These are phyloP conservation scores for Prietella phreatophila DNA, from an alignment of 2,113 vertebrate genomes.

Conservation along the genomic window DNA sequence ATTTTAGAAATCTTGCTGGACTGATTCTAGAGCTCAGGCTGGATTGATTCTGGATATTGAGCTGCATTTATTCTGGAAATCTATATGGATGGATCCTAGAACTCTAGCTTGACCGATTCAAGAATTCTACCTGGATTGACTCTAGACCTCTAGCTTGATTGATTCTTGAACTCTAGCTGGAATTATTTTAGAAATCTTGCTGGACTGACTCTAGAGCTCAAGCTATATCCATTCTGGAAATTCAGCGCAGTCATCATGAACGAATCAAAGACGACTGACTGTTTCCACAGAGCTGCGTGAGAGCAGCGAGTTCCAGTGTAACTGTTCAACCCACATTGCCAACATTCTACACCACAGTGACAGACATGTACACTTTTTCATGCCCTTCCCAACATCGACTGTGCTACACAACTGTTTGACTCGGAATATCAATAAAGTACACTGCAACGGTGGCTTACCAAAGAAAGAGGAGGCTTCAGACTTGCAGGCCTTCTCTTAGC, in stretches of 20 bases:
- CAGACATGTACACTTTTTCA: not conserved
- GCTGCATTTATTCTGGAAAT: not conserved
- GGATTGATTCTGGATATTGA: not conserved
- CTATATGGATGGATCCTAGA: not conserved
- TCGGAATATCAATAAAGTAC: not conserved
- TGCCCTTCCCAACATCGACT: not conserved
- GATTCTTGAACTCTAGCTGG: not conserved
- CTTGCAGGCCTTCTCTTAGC: conserved; percentile 28
- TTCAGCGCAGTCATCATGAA: not conserved
- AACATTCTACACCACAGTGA: not conserved
- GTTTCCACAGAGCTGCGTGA: not conserved
- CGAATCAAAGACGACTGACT: not conserved
- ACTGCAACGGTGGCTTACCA: conserved; percentile 35
- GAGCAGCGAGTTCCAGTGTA: not conserved
- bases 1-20: not conserved
- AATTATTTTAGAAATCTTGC: not conserved
- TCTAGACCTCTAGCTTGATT: not conserved
- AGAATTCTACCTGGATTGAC: not conserved
- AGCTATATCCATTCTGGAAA: not conserved
- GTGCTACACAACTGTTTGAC: not conserved
- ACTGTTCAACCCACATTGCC: not conserved
- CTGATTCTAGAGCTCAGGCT: not conserved
- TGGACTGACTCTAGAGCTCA: not conserved
- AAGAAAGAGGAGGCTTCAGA: conserved; percentile 44
- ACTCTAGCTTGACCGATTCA: not conserved